These are phyloP conservation scores for Glossophaga mutica DNA, from an alignment of 2,797 vertebrate species.

Conservation along the genomic window DNA sequence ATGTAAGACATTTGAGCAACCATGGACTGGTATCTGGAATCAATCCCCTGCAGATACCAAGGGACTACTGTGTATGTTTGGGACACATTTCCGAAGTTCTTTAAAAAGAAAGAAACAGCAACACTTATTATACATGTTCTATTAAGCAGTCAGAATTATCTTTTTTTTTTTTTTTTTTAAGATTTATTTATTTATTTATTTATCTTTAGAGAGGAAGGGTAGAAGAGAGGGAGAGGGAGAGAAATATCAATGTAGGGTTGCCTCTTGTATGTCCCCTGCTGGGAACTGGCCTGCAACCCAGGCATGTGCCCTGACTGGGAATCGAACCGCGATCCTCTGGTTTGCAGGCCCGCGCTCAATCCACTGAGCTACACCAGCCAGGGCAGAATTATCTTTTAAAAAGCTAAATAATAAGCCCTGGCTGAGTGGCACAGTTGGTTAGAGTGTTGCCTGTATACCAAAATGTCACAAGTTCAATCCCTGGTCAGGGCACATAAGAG, in stretches of 20 bases:
- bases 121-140: not conserved
- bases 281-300: too few species aligned
- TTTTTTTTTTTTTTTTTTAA: too few species aligned
- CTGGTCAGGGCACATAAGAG: not conserved
- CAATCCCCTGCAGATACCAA: not conserved
- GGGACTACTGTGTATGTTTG: not conserved
- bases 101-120: not conserved
- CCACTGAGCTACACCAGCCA: too few species aligned
- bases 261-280: too few species aligned
- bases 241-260: too few species aligned
- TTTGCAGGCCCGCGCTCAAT: too few species aligned
- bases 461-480: not conserved
- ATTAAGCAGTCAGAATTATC: not conserved
- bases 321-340: too few species aligned
- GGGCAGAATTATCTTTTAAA: conserved; percentile 22
- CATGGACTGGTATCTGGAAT: not conserved
- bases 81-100: not conserved
- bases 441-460: not conserved
- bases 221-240: too few species aligned
- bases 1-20: not conserved
- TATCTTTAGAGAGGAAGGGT: too few species aligned
- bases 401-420: not conserved
- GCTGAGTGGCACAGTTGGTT: not conserved
- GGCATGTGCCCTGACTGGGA: too few species aligned
- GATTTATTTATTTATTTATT: too few species aligned